These are phyloP conservation scores for Chionoecetes opilio DNA, from an alignment of 1,140 invertebrate species.

Conservation along the genomic window DNA sequence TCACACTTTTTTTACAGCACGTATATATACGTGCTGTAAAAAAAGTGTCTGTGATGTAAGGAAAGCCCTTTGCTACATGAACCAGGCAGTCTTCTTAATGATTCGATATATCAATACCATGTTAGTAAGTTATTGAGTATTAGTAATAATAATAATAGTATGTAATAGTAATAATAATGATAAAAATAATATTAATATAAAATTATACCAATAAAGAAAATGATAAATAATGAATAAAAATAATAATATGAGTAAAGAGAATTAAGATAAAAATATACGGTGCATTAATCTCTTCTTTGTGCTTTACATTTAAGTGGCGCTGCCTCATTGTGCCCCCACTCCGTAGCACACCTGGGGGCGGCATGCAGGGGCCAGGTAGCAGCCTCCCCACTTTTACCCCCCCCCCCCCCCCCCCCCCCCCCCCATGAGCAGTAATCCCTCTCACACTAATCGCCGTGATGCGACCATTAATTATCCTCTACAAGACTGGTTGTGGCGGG, in stretches of 20 bases:
- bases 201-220: no score
- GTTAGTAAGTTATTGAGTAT: no score
- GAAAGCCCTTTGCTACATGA: neutral
- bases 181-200: no score
- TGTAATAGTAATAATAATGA: no score
- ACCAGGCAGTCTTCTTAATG: neutral
- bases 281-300: no score
- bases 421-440: constrained; percentile 15
- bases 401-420: neutral
- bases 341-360: neutral
- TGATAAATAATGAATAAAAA: no score
- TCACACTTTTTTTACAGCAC: no score
- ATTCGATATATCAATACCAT: neutral
- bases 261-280: no score
- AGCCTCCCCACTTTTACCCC: neutral
- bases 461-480: constrained; percentile 20
- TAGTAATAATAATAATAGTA: no score
- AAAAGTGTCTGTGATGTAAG: no score
- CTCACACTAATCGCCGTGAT: constrained; percentile 18
- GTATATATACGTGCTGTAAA: no score
- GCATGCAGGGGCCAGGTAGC: neutral
- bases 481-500: constrained; percentile 13
- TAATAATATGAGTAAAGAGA: no score
- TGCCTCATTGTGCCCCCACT: neutral
- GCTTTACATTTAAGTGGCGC: neutral